Percentiles rank a stretch among this genome's conserved stretches.
Evolutionary conservation across 2,888 invertebrate genomes (phyloP).

Genomic region (Rotaria magnacalcarata): DNA sequence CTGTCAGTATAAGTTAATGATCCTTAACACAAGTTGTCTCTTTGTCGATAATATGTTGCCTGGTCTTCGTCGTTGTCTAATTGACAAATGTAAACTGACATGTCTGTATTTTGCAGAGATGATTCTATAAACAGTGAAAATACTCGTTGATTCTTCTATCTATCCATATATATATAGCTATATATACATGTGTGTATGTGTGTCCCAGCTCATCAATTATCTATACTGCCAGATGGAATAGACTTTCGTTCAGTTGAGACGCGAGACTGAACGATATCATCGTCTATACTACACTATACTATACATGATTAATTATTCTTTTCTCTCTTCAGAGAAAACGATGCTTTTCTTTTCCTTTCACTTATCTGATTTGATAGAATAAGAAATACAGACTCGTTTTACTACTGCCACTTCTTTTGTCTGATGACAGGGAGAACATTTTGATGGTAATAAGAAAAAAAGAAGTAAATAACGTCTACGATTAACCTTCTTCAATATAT

Average conservation of each 20-base stretch:
- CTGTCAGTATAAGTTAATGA: neutral
- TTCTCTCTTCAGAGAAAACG: neutral
- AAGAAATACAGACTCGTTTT: neutral
- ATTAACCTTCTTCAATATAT: neutral
- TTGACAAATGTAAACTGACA: slow-evolving; percentile 26
- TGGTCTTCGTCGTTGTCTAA: neutral
- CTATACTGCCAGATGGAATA: slow-evolving; percentile 14
- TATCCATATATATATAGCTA: neutral
- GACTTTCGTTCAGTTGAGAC: slow-evolving; percentile 5
- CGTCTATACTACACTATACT: slow-evolving; percentile 9
- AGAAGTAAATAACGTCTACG: neutral
- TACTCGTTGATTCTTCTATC: neutral
- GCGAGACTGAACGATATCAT: slow-evolving; percentile 24
- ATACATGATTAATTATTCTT: neutral
- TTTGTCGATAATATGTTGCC: neutral
- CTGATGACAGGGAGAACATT: slow-evolving; percentile 22
- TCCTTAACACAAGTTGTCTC: slow-evolving; percentile 2
- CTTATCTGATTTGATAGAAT: slow-evolving; percentile 31
- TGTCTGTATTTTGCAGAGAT: neutral
- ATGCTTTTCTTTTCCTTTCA: slow-evolving; percentile 14
- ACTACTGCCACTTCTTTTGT: neutral
- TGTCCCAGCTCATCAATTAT: slow-evolving; percentile 24
- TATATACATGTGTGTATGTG: neutral
- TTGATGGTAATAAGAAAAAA: neutral
- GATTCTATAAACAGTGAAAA: slow-evolving; percentile 6